Conservation (phyloP, 2,888 invertebrate genomes). For the Pseudoips prasinana region DNA sequence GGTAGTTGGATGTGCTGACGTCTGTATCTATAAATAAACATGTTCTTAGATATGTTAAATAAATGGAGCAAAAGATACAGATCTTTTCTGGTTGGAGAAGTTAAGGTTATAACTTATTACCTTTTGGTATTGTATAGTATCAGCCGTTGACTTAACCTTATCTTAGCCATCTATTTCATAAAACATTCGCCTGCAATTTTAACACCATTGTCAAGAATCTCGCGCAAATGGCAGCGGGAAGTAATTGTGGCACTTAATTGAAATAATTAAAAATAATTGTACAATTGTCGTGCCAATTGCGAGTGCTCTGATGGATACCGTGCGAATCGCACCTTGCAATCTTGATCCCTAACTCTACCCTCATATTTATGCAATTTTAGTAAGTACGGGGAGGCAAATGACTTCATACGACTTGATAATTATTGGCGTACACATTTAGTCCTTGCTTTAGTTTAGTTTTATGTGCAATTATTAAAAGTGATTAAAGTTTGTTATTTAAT, state of each 20-base stretch:
- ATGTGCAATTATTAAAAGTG: too few species aligned
- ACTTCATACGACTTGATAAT: constrained; percentile 23
- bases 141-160: too few species aligned
- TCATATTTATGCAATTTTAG: constrained; percentile 12
- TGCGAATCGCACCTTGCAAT: constrained; percentile 44
- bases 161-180: constrained; percentile 31
- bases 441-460: constrained; percentile 4
- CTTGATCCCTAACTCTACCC: constrained; percentile 34
- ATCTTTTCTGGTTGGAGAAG: too few species aligned
- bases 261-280: constrained; percentile 60
- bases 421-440: constrained; percentile 3
- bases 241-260: constrained; percentile 51
- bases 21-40: too few species aligned
- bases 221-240: constrained; percentile 35
- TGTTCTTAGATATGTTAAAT: too few species aligned
- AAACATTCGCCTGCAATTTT: constrained; percentile 25
- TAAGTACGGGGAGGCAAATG: constrained; percentile 16
- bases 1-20: too few species aligned
- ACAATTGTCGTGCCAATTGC: constrained; percentile 45
- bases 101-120: too few species aligned
- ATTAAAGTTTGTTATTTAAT: too few species aligned
- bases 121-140: too few species aligned
- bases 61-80: too few species aligned
- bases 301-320: constrained; percentile 43
- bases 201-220: constrained; percentile 35